Conservation (phyloP, 2,888 invertebrate genomes). For the Eremobia ochroleuca region DNA sequence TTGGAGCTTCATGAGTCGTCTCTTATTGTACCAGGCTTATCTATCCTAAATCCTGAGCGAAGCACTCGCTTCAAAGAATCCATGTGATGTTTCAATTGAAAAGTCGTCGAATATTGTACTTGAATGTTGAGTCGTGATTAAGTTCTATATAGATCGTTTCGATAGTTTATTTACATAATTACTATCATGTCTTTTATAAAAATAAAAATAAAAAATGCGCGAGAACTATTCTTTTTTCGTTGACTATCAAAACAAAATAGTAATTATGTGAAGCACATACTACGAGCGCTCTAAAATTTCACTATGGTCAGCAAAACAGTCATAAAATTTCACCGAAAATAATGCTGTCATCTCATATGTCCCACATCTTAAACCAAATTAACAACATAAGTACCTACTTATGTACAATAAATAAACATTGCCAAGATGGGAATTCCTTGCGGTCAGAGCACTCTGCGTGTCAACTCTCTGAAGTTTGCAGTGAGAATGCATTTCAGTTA, state of each 20-base stretch:
- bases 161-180: neutral
- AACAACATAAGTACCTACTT: constrained; percentile 4
- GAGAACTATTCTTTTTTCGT: neutral
- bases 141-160: neutral
- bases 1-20: constrained; percentile 67
- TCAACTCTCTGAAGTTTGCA: constrained; percentile 57
- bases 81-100: constrained; percentile 72
- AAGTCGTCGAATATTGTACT: constrained; percentile 29
- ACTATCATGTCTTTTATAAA: neutral
- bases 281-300: neutral
- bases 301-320: neutral
- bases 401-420: constrained; percentile 19
- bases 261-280: neutral
- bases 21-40: constrained; percentile 80
- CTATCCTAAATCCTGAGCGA: constrained; percentile 76
- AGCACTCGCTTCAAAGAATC: constrained; percentile 71
- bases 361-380: constrained; percentile 26
- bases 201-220: neutral
- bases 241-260: neutral
- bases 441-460: constrained; percentile 61
- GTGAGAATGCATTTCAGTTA: constrained; percentile 59
- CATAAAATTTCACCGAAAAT: neutral
- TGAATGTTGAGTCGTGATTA: constrained; percentile 22
- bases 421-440: constrained; percentile 56
- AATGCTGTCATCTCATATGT: neutral